Evolutionary conservation across 2,888 invertebrate genomes (phyloP).

Genomic region (Acanthosepion pharaonis): DNA sequence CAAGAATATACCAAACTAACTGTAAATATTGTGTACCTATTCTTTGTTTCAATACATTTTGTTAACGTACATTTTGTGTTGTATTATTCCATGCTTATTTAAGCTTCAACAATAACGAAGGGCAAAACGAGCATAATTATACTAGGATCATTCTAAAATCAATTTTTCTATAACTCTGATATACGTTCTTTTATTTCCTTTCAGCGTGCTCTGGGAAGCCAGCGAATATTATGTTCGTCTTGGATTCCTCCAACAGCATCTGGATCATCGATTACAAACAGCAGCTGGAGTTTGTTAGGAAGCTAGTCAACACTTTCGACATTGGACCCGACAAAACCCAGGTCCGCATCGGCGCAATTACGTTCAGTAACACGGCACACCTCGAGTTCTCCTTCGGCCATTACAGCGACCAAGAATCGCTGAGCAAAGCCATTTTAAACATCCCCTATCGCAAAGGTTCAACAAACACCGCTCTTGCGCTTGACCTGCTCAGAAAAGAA

Average conservation of each 20-base stretch:
- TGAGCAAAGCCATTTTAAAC: slow-evolving; percentile 53
- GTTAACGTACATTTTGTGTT: too few relatives aligned
- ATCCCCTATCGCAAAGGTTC: slow-evolving; percentile 49
- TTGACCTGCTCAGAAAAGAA: slow-evolving; percentile 1
- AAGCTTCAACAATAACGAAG: too few relatives aligned
- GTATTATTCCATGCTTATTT: too few relatives aligned
- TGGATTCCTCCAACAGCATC: slow-evolving; percentile 67
- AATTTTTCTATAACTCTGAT: too few relatives aligned
- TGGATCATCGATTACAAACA: slow-evolving; percentile 63
- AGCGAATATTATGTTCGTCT: slow-evolving; percentile 62
- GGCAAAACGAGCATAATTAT: too few relatives aligned
- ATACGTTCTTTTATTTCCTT: not conserved
- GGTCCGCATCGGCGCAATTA: slow-evolving; percentile 60
- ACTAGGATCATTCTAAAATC: too few relatives aligned
- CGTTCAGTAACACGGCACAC: slow-evolving; percentile 56
- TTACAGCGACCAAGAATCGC: slow-evolving; percentile 51
- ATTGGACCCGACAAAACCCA: slow-evolving; percentile 53
- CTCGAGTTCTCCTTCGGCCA: slow-evolving; percentile 57
- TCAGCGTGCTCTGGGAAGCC: slow-evolving; percentile 62
- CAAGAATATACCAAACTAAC: too few relatives aligned
- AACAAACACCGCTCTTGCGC: slow-evolving; percentile 8
- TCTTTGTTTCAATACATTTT: too few relatives aligned
- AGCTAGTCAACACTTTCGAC: slow-evolving; percentile 58
- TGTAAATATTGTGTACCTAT: too few relatives aligned
- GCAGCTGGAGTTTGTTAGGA: slow-evolving; percentile 60